Evolutionary conservation across 2,797 vertebrate species (phyloP).

Genomic region (Prunella strophiata): DNA sequence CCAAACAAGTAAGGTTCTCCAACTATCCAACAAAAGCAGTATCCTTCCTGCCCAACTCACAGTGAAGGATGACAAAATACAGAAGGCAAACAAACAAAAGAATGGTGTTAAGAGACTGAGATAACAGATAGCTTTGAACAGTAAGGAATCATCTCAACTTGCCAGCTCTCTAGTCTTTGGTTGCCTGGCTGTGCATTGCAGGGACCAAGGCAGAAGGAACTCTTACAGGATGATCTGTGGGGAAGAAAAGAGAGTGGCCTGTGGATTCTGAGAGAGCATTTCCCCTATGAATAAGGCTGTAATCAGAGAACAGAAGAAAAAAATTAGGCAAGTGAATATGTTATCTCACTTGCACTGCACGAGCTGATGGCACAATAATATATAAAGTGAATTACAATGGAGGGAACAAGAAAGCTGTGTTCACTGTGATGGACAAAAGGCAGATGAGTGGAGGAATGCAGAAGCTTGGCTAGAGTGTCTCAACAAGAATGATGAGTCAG

Average conservation of each 20-base stretch:
- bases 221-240: constrained; percentile 42
- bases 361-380: not conserved
- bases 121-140: constrained; percentile 18
- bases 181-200: constrained; percentile 44
- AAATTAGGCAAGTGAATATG: not conserved
- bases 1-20: not conserved
- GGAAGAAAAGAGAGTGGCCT: constrained; percentile 19
- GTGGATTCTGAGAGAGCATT: constrained; percentile 15
- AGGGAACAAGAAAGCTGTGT: not conserved
- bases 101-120: not conserved
- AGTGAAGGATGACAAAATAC: not conserved
- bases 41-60: not conserved
- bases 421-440: not conserved
- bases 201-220: constrained; percentile 40
- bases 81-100: not conserved
- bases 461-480: not conserved
- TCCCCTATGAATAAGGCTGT: not conserved
- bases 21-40: not conserved
- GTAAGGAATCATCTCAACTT: constrained; percentile 42
- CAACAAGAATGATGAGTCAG: not conserved
- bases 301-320: not conserved
- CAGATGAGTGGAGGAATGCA: not conserved
- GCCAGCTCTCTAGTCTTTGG: constrained; percentile 43
- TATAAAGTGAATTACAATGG: not conserved
- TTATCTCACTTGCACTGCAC: not conserved